Evolutionary conservation across 2,888 invertebrate species (phyloP), one percentile per base, ranked within the genome.

Genomic region (Oligia latruncula): DNA sequence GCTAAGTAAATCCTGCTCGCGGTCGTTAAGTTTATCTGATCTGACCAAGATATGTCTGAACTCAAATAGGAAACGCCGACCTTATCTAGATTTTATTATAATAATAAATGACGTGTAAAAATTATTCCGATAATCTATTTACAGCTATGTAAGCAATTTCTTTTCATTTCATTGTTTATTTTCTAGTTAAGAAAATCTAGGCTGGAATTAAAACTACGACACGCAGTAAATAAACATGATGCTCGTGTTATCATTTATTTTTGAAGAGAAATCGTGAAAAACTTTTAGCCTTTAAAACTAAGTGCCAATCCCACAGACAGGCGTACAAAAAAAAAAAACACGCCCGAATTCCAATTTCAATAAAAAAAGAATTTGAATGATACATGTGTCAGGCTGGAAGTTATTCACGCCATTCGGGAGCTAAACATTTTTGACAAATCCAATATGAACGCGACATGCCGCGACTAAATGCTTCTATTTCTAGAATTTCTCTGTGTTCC

Each of bases 351-450:
- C 60, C 35, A 60, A 71, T 67, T 62, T 79, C 40, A 79, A 79
- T 43, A 64, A 70, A 80, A 81, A 68, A 58, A 13, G 0, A 55
- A 60, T 77, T 71, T 52, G 65, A 71, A 60, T 84, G 52, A 62
- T 23, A 83, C 29, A 81, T 43, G 29, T 70, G 70, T 78, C 70
- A 20, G 1, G 49, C 20, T 40, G 8, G 23, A 46, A 85, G 40
- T 64, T 84, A 60, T 80, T 72, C 46, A 52, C 60, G 49, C 20
- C 23, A 15, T 23, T 68, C 35, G n/a, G 11, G 58, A 80, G 60
- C 23, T 70, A 60, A 85, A 80, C 40, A 40, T 85, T 84, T 84
- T 58, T 29, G 6, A 64, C 29, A 80, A 62, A 70, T 71, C 49
- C 43, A 8, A 43, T 46, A 29, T 49, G 20, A 62, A 52, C 17